Evolutionary conservation across 2,113 vertebrate genomes (phyloP).

Genomic region (Petrocephalus zakoni): DNA sequence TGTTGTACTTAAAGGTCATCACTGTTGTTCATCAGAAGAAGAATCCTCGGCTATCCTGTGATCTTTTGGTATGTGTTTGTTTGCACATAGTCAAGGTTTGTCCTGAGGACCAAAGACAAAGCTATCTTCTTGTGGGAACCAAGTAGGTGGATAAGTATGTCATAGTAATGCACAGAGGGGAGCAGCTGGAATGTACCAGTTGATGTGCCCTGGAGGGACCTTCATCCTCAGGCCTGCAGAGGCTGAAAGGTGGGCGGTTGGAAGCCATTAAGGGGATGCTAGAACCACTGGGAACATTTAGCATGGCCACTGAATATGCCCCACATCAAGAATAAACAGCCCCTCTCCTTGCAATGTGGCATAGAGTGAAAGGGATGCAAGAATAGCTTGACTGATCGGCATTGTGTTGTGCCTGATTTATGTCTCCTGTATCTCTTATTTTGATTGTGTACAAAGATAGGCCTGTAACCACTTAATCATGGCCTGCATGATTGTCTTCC

Average conservation of each 20-base stretch:
- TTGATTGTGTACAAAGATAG: background rate
- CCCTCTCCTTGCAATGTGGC: background rate
- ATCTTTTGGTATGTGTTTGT: background rate
- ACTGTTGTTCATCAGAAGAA: background rate
- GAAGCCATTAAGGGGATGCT: constrained; percentile 45
- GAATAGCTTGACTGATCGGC: background rate
- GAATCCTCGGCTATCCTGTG: background rate
- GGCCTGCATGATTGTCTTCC: background rate
- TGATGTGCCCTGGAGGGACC: constrained; percentile 28
- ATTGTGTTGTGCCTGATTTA: background rate
- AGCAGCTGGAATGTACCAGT: background rate
- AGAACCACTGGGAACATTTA: background rate
- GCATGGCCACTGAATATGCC: background rate
- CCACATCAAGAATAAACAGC: background rate
- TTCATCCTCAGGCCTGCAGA: constrained; percentile 58
- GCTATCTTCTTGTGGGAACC: background rate
- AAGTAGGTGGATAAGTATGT: background rate
- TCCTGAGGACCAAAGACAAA: background rate
- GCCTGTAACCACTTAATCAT: background rate
- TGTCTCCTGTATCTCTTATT: background rate
- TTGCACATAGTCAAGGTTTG: background rate
- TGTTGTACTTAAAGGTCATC: constrained; percentile 2
- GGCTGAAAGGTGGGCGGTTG: constrained; percentile 65
- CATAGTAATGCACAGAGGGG: background rate
- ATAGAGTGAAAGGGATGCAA: background rate